Conservation (phyloP, 2,888 invertebrate genomes). For the Tetrapedia diversipes region DNA sequence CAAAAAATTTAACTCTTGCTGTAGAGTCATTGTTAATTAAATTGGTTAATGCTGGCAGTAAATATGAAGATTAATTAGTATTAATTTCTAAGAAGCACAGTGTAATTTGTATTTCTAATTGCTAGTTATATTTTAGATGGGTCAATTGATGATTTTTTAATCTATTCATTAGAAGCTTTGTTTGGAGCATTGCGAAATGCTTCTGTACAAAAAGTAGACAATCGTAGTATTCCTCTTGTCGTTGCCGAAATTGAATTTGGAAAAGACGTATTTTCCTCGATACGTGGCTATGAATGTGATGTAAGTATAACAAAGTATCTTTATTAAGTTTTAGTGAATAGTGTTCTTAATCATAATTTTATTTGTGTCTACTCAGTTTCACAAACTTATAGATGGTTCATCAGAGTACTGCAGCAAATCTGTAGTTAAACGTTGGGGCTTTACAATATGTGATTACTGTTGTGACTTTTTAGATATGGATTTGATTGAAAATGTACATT, state of each 20-base stretch:
- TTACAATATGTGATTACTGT: constrained; percentile 79
- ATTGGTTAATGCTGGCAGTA: constrained; percentile 65
- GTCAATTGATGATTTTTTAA: constrained; percentile 24
- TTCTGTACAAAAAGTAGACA: constrained; percentile 2
- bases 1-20: constrained; percentile 33
- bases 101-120: background rate
- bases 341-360: background rate
- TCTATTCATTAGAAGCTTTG: constrained; percentile 79
- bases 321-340: background rate
- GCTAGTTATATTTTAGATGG: constrained; percentile 22
- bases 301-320: constrained; percentile 70
- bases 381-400: constrained; percentile 62
- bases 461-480: constrained; percentile 70
- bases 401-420: constrained; percentile 75
- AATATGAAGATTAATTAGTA: constrained; percentile 16
- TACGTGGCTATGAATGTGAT: constrained; percentile 78
- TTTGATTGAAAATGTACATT: constrained; percentile 73
- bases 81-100: background rate
- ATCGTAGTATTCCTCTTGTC: constrained; percentile 35
- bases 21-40: constrained; percentile 65
- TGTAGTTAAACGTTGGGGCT: constrained; percentile 78
- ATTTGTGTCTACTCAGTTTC: constrained; percentile 62
- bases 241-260: constrained; percentile 78
- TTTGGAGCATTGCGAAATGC: constrained; percentile 76
- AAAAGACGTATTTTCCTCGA: constrained; percentile 79